Percentiles rank a stretch among this genome's conserved stretches.
phyloP scores from a whole-genome alignment of 2,113 vertebrate species.

The sheep (Ovis aries) region ARS-UI_Ramb_v3.0 NC_056080.1:41980501-41981000 shows the following conservation, averaged over 20 bases:
- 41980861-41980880: not conserved
- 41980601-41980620: not conserved
- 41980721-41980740: not conserved
- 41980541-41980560: not conserved
- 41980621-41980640: not conserved
- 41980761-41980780: not conserved
- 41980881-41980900: not conserved
- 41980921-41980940: not conserved
- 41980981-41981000: not conserved
- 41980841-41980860: not conserved
- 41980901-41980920: not conserved
- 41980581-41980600: not conserved
- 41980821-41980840: constrained; percentile 4
- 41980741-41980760: not conserved
- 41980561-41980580: not conserved
- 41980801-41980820: not conserved
- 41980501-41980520: not conserved
- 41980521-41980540: not conserved
- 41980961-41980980: not conserved
- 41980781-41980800: not conserved
- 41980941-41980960: not conserved
- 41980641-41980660: not conserved
- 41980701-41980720: not conserved
- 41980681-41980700: not conserved
- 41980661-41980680: not conserved